These are phyloP conservation scores for Thymelicus sylvestris DNA, from an alignment of 2,888 invertebrate species.

Conservation along the genomic window DNA sequence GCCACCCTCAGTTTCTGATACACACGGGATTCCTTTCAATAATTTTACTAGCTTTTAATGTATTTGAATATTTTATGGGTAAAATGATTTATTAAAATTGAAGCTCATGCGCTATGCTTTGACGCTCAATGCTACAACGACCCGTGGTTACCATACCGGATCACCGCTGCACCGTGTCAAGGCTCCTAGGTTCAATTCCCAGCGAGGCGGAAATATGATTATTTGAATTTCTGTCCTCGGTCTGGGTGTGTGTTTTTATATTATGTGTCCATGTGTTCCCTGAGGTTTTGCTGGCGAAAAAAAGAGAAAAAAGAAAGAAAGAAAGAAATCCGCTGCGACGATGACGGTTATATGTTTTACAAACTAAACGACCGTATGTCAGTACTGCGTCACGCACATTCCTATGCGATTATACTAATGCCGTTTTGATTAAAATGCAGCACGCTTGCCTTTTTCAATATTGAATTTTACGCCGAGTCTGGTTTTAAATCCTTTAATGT, in stretches of 20 bases:
- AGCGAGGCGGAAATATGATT: too few relatives aligned
- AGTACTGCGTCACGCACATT: conserved; percentile 66
- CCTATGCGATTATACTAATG: conserved; percentile 80
- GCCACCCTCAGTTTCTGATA: conserved; percentile 57
- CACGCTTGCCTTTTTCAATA: conserved; percentile 71
- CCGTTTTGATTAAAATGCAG: conserved; percentile 83
- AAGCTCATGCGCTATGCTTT: too few relatives aligned
- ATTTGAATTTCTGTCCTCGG: too few relatives aligned
- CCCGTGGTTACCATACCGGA: too few relatives aligned
- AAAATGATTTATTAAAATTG: not conserved
- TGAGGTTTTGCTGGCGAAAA: too few relatives aligned
- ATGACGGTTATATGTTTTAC: conserved; percentile 2
- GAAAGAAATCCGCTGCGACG: too few relatives aligned
- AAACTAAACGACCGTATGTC: conserved; percentile 52
- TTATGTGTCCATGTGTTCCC: too few relatives aligned
- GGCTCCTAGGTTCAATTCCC: too few relatives aligned
- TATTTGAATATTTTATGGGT: conserved; percentile 12
- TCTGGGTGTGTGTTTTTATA: too few relatives aligned
- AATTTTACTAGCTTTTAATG: conserved; percentile 31
- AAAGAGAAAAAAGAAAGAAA: too few relatives aligned
- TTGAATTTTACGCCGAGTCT: conserved; percentile 73
- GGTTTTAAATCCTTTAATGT: conserved; percentile 59
- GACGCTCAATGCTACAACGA: too few relatives aligned
- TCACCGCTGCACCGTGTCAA: too few relatives aligned
- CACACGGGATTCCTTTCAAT: conserved; percentile 47